These are phyloP conservation scores for Tachysurus vachellii DNA, from an alignment of 2,113 vertebrate genomes.

Conservation along the genomic window DNA sequence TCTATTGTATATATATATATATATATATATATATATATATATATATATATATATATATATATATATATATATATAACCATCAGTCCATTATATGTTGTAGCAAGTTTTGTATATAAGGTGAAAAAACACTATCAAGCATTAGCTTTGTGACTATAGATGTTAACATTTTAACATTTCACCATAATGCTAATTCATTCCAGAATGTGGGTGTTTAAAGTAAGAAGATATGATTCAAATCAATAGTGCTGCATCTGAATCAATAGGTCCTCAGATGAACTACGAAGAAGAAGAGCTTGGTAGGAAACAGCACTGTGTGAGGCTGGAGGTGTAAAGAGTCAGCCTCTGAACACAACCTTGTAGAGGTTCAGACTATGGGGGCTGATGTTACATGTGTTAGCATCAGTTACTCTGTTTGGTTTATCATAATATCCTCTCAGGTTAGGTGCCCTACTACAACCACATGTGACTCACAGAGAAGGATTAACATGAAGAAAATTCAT, in stretches of 20 bases:
- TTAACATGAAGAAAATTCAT: constrained; percentile 26
- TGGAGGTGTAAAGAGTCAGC: constrained; percentile 41
- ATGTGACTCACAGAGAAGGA: constrained; percentile 43
- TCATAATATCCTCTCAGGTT: constrained; percentile 46
- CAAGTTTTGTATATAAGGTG: not conserved
- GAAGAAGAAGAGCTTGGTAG: constrained; percentile 33
- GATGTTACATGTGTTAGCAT: constrained; percentile 49
- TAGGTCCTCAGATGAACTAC: constrained; percentile 43
- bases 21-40: constrained; percentile 26
- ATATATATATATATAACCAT: not conserved
- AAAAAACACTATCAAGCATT: not conserved
- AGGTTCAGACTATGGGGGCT: constrained; percentile 40
- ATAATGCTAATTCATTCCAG: constrained; percentile 38
- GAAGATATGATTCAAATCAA: constrained; percentile 43
- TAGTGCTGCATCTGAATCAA: constrained; percentile 49
- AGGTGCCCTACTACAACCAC: constrained; percentile 23
- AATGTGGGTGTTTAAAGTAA: constrained; percentile 48
- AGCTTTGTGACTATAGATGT: constrained; percentile 34
- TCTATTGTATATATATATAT: not conserved
- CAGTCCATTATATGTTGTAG: too few relatives aligned
- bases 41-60: not conserved
- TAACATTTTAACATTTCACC: constrained; percentile 32
- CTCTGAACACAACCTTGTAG: constrained; percentile 38
- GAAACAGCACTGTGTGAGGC: constrained; percentile 35
- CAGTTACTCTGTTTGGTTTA: constrained; percentile 29